Conservation (phyloP, 2,113 vertebrate genomes). For the Agapornis roseicollis region DNA sequence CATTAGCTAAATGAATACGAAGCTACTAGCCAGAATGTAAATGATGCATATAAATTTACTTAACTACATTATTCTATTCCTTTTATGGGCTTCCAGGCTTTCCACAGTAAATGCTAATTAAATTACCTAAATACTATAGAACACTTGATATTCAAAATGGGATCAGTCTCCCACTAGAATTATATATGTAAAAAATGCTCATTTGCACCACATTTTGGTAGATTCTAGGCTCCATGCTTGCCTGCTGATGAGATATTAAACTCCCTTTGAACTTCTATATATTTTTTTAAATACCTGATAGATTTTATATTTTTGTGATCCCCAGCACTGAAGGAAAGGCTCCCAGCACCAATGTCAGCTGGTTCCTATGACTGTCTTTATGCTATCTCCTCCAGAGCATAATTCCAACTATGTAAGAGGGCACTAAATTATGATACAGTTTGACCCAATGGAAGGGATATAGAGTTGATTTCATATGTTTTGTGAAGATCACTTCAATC, state of each 20-base stretch:
- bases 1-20: background rate
- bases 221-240: background rate
- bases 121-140: background rate
- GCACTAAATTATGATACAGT: background rate
- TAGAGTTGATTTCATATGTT: background rate
- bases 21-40: background rate
- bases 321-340: rapidly evolving
- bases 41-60: background rate
- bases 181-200: background rate
- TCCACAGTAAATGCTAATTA: background rate
- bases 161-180: background rate
- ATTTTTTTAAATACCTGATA: background rate
- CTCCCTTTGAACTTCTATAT: background rate
- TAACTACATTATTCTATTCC: background rate
- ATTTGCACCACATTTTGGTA: background rate
- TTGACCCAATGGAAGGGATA: background rate
- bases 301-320: background rate
- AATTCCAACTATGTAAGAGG: background rate
- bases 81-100: background rate
- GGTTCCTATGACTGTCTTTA: background rate
- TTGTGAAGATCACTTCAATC: background rate
- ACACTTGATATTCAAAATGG: background rate
- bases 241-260: background rate
- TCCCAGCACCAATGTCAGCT: background rate
- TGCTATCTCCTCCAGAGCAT: background rate